Evolutionary conservation across 2,113 vertebrate genomes (phyloP).

Genomic region (Pitta sordida): DNA sequence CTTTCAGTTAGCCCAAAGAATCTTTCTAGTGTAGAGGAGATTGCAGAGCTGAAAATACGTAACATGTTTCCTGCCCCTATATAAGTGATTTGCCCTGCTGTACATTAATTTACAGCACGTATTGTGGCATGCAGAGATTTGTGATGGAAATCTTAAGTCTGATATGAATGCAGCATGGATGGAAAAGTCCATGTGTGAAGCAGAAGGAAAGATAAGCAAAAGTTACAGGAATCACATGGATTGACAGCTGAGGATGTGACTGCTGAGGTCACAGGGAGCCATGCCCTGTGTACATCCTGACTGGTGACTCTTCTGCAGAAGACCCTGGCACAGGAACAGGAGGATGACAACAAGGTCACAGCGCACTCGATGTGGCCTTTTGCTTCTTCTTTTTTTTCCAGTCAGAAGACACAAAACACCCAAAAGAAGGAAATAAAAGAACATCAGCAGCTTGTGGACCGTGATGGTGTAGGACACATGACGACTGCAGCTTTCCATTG

Average conservation of each 20-base stretch:
- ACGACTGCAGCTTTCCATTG: neutral
- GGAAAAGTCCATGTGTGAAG: neutral
- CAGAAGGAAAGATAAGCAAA: neutral
- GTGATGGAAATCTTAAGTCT: neutral
- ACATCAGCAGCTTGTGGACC: neutral
- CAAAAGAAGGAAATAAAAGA: neutral
- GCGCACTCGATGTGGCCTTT: neutral
- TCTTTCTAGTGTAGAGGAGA: neutral
- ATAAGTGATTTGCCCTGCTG: neutral
- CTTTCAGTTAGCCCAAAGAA: neutral
- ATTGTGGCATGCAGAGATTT: neutral
- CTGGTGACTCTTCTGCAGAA: neutral
- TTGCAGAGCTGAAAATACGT: neutral
- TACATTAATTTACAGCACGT: neutral
- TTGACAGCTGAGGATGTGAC: neutral
- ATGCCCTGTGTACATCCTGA: neutral
- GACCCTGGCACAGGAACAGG: neutral
- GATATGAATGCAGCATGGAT: neutral
- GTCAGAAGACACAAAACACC: neutral
- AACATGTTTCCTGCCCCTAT: neutral
- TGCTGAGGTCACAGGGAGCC: neutral
- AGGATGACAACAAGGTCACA: neutral
- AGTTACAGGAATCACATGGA: neutral
- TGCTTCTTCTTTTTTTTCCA: neutral
- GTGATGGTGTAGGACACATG: neutral